phyloP scores from a whole-genome alignment of 2,113 vertebrate genomes.

The Leptodactylus fuscus region DNA sequence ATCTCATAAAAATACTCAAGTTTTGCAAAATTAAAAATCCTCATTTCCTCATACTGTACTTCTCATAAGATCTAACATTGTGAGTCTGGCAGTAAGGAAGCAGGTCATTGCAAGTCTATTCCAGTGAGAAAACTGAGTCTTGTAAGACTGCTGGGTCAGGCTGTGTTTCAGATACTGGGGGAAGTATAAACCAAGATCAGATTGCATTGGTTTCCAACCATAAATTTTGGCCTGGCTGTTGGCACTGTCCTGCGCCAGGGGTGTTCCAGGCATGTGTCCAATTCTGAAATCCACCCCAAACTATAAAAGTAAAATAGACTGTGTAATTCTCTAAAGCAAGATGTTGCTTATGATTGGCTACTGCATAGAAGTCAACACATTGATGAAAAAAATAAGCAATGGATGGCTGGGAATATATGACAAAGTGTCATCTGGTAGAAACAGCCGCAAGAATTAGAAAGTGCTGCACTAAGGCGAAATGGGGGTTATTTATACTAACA shows the following conservation, averaged over 20 bases:
- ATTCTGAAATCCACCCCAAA: conserved; percentile 35
- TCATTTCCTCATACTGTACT: background rate
- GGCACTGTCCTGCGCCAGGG: conserved; percentile 35
- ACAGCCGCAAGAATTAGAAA: background rate
- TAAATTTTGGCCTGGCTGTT: conserved; percentile 52
- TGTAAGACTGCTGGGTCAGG: conserved; percentile 33
- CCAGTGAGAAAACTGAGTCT: conserved; percentile 26
- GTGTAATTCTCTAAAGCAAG: conserved; percentile 3
- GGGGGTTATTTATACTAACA: background rate
- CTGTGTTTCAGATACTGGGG: conserved; percentile 34
- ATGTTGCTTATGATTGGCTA: background rate
- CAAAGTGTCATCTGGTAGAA: background rate
- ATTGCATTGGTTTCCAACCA: conserved; percentile 52
- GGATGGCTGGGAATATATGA: background rate
- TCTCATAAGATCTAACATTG: background rate
- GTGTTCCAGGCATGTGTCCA: conserved; percentile 53
- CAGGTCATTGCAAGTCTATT: conserved; percentile 16
- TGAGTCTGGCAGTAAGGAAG: background rate
- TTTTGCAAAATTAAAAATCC: background rate
- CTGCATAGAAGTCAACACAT: background rate
- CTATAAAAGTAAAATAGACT: conserved; percentile 21
- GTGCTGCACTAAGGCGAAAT: background rate
- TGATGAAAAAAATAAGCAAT: background rate
- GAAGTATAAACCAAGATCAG: conserved; percentile 41
- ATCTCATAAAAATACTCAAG: background rate